These are phyloP conservation scores for Mayetiola destructor DNA, from an alignment of 2,888 invertebrate genomes.

Conservation along the genomic window DNA sequence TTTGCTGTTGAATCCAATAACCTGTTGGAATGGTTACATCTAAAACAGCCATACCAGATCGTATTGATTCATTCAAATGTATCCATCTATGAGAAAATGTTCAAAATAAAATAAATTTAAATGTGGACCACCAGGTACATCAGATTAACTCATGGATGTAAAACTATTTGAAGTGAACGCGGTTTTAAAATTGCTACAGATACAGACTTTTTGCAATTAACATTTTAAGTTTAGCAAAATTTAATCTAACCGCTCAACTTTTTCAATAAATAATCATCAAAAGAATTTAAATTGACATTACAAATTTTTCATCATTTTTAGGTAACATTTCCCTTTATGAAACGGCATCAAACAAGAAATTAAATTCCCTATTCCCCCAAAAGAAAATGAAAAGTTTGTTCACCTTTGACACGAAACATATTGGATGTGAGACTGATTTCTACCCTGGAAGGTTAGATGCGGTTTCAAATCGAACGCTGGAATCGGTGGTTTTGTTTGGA, in stretches of 20 bases:
- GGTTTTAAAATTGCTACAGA: conserved; percentile 4
- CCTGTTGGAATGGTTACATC: conserved; percentile 81
- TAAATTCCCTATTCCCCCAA: neutral
- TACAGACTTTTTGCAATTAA: neutral
- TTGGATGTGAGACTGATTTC: conserved; percentile 86
- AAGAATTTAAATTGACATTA: no score
- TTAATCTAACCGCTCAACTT: neutral
- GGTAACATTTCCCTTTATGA: neutral
- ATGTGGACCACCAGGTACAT: no score
- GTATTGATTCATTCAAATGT: conserved; percentile 56
- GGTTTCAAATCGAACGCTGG: conserved; percentile 65
- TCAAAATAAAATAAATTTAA: no score
- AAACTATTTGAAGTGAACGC: no score
- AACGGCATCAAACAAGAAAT: neutral
- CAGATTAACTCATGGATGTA: no score
- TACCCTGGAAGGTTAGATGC: conserved; percentile 62
- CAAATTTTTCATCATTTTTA: neutral
- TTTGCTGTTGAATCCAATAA: conserved; percentile 81
- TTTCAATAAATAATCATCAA: neutral
- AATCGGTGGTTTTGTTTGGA: conserved; percentile 72
- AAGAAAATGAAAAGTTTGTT: conserved; percentile 17
- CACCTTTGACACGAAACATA: conserved; percentile 79
- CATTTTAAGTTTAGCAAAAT: neutral
- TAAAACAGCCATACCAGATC: conserved; percentile 77
- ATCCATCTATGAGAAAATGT: conserved; percentile 50